Evolutionary conservation across 2,888 invertebrate species (phyloP), one percentile per base, ranked within the genome.

Genomic region (Cephus pygmeus): DNA sequence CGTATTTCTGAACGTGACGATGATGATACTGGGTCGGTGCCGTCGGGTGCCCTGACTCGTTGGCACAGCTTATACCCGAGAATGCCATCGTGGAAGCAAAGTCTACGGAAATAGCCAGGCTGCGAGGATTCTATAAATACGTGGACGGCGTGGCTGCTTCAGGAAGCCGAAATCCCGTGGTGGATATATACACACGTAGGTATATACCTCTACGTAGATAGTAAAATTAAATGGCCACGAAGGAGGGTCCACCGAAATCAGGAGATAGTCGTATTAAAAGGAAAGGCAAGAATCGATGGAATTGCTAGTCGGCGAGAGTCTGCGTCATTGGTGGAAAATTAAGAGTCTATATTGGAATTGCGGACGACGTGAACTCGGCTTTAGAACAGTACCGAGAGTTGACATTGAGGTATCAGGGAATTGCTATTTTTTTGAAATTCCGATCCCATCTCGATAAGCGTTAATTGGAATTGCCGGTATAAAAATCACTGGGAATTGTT

Each of bases 21-120:
- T 75, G 75, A 78, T 76, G 40, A 78, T 78, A 78, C 75, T 76
- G 75, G 76, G 73, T 73, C 35, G 56, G 78, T 36, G 31, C 30
- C 40, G 77, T 71, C 34, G 78, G 71, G 33, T 78, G 76, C 73
- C 71, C 36, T 36, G 75, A 75, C 69, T 77, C 15, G 56, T 56
- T 56, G 56, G 56, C 56, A 56, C 56, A 56, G 56, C 56, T 23
- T 56, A 56, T 23, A 71, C 71, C 31, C 34, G n/a, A 76, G 35
- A 78, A 78, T 78, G 78, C 78, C 78, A 78, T 78, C 78, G 75
- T 78, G 73, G 78, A 71, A 71, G 71, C 78, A 69, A 80, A 75
- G 88, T 88, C 86, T 87, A 90, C 90, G 88, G 87, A 91, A 91
- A 91, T 91, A 91, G 91, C 88, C 85, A 87, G 85, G 84, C 86